Evolutionary conservation across 2,888 invertebrate species (phyloP).

Genomic region (Protula sp.): DNA sequence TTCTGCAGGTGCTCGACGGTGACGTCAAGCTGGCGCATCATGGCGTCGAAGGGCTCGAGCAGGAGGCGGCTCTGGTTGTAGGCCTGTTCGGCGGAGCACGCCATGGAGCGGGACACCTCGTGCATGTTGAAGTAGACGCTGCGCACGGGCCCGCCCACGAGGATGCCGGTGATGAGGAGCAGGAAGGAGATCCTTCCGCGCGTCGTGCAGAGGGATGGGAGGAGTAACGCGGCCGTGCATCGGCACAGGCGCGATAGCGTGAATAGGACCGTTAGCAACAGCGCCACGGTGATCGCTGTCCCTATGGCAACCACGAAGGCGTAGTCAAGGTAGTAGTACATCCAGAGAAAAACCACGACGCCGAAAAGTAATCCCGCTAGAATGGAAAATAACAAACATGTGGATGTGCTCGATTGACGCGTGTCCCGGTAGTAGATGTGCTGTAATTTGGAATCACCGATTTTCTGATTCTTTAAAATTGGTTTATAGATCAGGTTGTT

Average conservation of each 20-base stretch:
- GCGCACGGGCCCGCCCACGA: slow-evolving; percentile 25
- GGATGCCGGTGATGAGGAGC: slow-evolving; percentile 23
- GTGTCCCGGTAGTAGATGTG: slow-evolving; percentile 15
- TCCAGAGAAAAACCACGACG: slow-evolving; percentile 19
- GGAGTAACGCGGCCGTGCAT: slow-evolving; percentile 20
- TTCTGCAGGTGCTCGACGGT: slow-evolving; percentile 21
- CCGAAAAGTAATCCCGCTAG: slow-evolving; percentile 21
- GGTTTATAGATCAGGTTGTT: slow-evolving; percentile 11
- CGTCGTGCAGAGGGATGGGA: slow-evolving; percentile 25
- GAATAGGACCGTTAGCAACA: slow-evolving; percentile 15
- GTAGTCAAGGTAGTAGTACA: slow-evolving; percentile 22
- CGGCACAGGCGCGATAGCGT: slow-evolving; percentile 21
- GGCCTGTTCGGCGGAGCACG: slow-evolving; percentile 25
- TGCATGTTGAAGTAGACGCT: slow-evolving; percentile 25
- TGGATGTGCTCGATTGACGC: slow-evolving; percentile 4
- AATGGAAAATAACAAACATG: slow-evolving; percentile 14
- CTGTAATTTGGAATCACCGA: slow-evolving; percentile 5
- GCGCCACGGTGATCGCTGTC: slow-evolving; percentile 7
- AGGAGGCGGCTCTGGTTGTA: slow-evolving; percentile 26
- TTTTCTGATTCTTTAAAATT: slow-evolving; percentile 13
- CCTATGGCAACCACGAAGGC: slow-evolving; percentile 12
- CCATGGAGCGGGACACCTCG: slow-evolving; percentile 24
- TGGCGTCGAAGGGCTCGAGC: slow-evolving; percentile 26
- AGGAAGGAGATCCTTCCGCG: slow-evolving; percentile 23
- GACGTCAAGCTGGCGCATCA: slow-evolving; percentile 25